Evolutionary conservation across 2,797 vertebrate genomes (phyloP), one percentile per base, ranked within the genome.

Genomic region (Cuculus canorus): DNA sequence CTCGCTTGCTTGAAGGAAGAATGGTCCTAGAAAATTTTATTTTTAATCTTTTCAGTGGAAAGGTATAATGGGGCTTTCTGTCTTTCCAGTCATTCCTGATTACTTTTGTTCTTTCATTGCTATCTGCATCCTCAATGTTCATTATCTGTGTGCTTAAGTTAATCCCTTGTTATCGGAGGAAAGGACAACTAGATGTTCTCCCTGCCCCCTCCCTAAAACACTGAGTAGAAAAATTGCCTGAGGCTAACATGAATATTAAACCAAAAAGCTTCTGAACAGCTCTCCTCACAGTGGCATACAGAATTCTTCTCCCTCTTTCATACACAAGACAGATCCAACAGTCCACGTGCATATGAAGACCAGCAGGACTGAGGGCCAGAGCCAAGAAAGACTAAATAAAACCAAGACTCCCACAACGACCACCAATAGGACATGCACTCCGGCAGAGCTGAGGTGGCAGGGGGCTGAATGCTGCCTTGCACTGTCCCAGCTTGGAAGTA

Each of bases 201-300:
- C 32, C 61, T 87, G 32, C 57, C 24, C 15, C 22, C 32, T 91
- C 37, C 30, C 32, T 93, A 85, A 85, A 93, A 85, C 21, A 50
- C 1, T 2, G 59, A 43, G 53, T 11, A 87, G 66, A 79, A 90
- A 22, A 77, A 87, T 45, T 73, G 68, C 86, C 60, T 0, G 1
- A 78, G 61, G 75, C 10, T n/a, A 19, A 23, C 47, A 80, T 15
- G 37, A 94, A 77, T 92, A 68, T 73, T 92, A 71, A 93, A 84
- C n/a, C 18, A 43, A 73, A 80, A 86, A 30, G 12, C 78, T 86
- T 90, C 64, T 57, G 25, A 80, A 77, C 10, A 73, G 32, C 39
- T 88, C 28, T 80, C 18, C 68, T 88, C 28, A 11, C 9, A 22
- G 39, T 21, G 10, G 5, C 14, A 0, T 25, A 14, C 18, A 53